Evolutionary conservation across 2,888 invertebrate species (phyloP), one percentile per base, ranked within the genome.

Genomic region (Flexamia atlantica): DNA sequence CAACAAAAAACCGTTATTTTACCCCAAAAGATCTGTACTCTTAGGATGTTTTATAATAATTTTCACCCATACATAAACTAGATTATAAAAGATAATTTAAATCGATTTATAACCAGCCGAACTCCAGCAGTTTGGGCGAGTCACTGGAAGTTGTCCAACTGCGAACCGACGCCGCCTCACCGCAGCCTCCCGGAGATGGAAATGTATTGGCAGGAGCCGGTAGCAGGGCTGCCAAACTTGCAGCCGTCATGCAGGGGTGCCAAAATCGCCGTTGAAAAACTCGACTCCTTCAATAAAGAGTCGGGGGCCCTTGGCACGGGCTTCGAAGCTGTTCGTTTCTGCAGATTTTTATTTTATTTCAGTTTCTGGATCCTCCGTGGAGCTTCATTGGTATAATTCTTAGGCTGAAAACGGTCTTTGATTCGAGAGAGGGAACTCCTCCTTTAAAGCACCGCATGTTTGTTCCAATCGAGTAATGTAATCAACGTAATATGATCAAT

Each of bases 181-280:
- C 64, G 30, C 64, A 64, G 28, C 64, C 1, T 64, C 64, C n/a
- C 23, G 64, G 20, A 64, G 30, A 64, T 64, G 64, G 64, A 64
- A 64, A 28, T 64, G 64, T 64, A 64, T 64, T 64, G 64, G 64
- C 64, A 64, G 64, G 64, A 64, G 64, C 4, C 64, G 12, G 30
- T 12, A 64, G 28, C 64, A 64, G 64, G 28, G 64, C 25, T 64
- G 64, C 64, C 64, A 64, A 64, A 64, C 64, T 64, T 64, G 64
- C 64, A 64, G 30, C 10, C 53, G 53, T 4, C 64, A 30, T 64
- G 28, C 64, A 64, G 28, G 30, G 64, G 64, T 28, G 64, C 64
- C 64, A 64, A 64, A 28, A 28, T 30, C 28, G 64, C 64, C 25
- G 64, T 17, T 28, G 64, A 64, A 64, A 64, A 64, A 30, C 64